Base-by-base conservation (phyloP, 1,140 invertebrate species). In the Drosophila obscura region DNA sequence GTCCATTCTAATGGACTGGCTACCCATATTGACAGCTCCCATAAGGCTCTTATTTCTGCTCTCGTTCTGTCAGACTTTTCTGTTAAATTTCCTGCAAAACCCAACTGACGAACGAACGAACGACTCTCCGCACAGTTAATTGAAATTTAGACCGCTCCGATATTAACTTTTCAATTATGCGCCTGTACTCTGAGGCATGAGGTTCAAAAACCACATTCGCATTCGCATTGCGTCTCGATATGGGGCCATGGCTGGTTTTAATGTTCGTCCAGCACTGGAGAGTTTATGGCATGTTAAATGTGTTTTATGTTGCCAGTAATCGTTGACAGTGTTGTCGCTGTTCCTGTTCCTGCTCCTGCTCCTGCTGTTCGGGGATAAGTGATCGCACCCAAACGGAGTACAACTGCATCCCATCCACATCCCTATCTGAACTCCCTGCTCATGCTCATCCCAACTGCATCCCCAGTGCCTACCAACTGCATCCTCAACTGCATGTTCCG, bases 211-310 rank as follows among this genome's bases (percentile, higher is more conserved):
- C 16, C 46, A 28, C 48, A 43, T 60, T 41, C 13, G 11, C 48
- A 43, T 60, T 41, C 13, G 11, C 43, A 41, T 53, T 45, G 65
- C 19, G 19, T 19, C 19, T 35, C 31, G 31, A 35, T 35, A 35
- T 4, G 35, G 35, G 48, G 49, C 59, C 35, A 50, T 44, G 58
- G 53, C 58, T 77, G 74, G 43, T 77, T 69, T 56, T 77, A 69
- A 77, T 77, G 64, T 66, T 77, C 69, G 65, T 35, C 59, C 43
- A 31, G 44, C 39, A 50, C 19, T 49, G 62, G 26, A 24, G 60
- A 75, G 78, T 80, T 80, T 80, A 80, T 75, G 60, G 77, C 65
- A 80, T 80, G 78, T 80, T 80, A 72, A 77, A 81, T 80, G 78
- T 80, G 62, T 56, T 81, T 80, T 73, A 80, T 80, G 77, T 74